phyloP scores from a whole-genome alignment of 2,113 vertebrate species.

The Amia ocellicauda region DNA sequence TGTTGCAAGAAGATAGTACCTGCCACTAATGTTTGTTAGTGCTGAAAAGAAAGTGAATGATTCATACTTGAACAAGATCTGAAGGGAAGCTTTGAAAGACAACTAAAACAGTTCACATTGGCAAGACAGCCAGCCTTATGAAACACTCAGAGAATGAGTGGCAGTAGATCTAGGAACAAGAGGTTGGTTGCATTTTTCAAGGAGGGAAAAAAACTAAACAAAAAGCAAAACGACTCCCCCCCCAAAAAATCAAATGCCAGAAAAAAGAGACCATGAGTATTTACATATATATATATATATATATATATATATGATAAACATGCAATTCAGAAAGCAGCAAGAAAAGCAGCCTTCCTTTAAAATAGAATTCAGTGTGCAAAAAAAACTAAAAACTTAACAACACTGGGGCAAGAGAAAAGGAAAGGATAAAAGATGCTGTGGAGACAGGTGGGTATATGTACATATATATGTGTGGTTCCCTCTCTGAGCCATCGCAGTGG shows the following conservation, averaged over 20 bases:
- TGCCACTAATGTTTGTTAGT: constrained; percentile 22
- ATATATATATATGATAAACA: background rate
- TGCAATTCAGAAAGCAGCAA: constrained; percentile 24
- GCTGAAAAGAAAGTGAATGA: constrained; percentile 14
- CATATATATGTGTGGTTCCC: too few relatives aligned
- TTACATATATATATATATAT: accelerated
- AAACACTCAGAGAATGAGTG: background rate
- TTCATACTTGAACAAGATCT: constrained; percentile 3
- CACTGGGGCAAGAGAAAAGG: background rate
- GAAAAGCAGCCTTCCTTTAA: background rate
- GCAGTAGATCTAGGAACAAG: too few relatives aligned
- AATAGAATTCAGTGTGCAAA: background rate
- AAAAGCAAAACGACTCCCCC: background rate
- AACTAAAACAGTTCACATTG: background rate
- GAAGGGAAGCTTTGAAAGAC: background rate
- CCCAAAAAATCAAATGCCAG: too few relatives aligned
- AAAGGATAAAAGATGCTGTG: constrained; percentile 3
- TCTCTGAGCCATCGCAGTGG: background rate
- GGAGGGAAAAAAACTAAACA: too few relatives aligned
- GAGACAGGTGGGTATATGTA: background rate
- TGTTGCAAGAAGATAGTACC: background rate
- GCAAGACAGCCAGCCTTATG: background rate
- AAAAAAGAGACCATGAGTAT: too few relatives aligned
- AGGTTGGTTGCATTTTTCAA: too few relatives aligned
- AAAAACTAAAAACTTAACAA: background rate